These are phyloP conservation scores for Abscondita cerata DNA, from an alignment of 2,888 invertebrate species.

Conservation along the genomic window DNA sequence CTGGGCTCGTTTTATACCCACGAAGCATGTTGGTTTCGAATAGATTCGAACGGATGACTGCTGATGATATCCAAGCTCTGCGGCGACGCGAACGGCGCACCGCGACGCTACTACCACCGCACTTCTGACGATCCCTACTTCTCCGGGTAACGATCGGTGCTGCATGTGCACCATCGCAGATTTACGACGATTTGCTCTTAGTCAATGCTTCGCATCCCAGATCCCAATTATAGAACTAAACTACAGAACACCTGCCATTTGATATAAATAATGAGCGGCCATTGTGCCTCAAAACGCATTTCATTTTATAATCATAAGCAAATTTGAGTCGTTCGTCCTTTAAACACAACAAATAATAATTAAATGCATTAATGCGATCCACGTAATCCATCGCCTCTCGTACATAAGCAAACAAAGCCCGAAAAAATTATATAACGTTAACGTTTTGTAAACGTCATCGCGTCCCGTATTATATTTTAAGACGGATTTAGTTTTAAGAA, in stretches of 20 bases:
- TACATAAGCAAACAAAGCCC: neutral
- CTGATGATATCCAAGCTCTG: slow-evolving; percentile 43
- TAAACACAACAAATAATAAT: too few species aligned
- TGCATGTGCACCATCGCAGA: slow-evolving; percentile 38
- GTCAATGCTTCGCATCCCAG: slow-evolving; percentile 29
- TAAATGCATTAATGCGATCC: neutral
- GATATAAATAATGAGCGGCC: slow-evolving; percentile 15
- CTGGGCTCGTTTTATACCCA: slow-evolving; percentile 35
- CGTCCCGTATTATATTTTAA: neutral
- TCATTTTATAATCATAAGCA: too few species aligned
- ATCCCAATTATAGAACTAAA: slow-evolving; percentile 38
- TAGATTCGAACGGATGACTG: slow-evolving; percentile 42
- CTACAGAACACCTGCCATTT: slow-evolving; percentile 32
- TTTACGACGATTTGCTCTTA: slow-evolving; percentile 35
- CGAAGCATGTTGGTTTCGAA: slow-evolving; percentile 37
- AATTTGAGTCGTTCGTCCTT: too few species aligned
- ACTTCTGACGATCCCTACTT: slow-evolving; percentile 22
- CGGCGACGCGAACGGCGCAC: slow-evolving; percentile 39
- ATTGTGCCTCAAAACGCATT: neutral
- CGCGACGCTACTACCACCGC: slow-evolving; percentile 28
- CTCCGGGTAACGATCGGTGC: slow-evolving; percentile 34
- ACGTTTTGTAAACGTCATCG: neutral
- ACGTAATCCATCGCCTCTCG: neutral
- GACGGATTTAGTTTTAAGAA: too few species aligned
- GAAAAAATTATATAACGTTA: slow-evolving; percentile 1